phyloP scores from a whole-genome alignment of 2,888 invertebrate genomes.

The Harpagoxenus sublaevis region DNA sequence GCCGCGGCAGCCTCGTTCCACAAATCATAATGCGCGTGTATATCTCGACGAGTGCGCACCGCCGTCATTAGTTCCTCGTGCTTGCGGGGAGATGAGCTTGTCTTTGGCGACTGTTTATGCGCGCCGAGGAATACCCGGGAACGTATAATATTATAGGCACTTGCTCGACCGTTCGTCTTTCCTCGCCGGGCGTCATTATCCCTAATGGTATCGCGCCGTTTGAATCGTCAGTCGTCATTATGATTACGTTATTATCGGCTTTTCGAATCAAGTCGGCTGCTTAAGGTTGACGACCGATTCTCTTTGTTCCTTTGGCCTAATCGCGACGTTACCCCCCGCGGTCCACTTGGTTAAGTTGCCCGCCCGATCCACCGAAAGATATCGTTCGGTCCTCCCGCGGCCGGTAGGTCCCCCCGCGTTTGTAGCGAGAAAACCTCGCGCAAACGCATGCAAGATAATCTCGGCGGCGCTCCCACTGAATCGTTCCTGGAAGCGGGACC shows the following conservation, averaged over 20 bases:
- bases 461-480: slow-evolving; percentile 63
- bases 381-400: slow-evolving; percentile 17
- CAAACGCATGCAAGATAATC: slow-evolving; percentile 48
- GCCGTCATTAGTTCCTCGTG: slow-evolving; percentile 61
- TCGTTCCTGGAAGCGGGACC: slow-evolving; percentile 66
- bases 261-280: background rate
- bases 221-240: slow-evolving; percentile 16
- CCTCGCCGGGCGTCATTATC: slow-evolving; percentile 18
- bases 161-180: slow-evolving; percentile 5
- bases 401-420: background rate
- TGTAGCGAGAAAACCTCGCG: slow-evolving; percentile 47
- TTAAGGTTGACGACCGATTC: background rate
- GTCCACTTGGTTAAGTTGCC: background rate
- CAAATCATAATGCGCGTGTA: slow-evolving; percentile 48
- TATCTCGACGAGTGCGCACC: slow-evolving; percentile 38
- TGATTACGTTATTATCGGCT: slow-evolving; percentile 10
- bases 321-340: background rate
- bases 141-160: background rate
- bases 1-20: slow-evolving; percentile 52
- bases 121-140: slow-evolving; percentile 16
- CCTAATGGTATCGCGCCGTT: slow-evolving; percentile 17
- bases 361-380: slow-evolving; percentile 41
- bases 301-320: slow-evolving; percentile 5
- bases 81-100: slow-evolving; percentile 18
- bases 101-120: slow-evolving; percentile 43